A percentile compares a stretch with the other conserved stretches of the same genome.
These are phyloP conservation scores for Aleiodes alternator DNA, from an alignment of 2,888 invertebrate species.

Conservation along the genomic window DNA sequence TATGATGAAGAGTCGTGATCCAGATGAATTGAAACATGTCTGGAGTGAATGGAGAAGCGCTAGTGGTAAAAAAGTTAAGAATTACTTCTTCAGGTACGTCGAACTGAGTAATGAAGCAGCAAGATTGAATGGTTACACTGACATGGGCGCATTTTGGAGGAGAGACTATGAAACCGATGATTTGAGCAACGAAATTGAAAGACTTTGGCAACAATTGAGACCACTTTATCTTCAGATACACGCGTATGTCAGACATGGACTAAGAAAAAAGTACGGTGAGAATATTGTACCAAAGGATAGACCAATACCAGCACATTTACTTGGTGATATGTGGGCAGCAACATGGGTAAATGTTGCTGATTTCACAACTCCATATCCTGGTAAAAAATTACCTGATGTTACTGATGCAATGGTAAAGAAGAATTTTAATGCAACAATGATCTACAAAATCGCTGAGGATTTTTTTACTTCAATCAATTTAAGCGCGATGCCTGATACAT, in stretches of 20 bases:
- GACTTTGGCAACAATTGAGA: conserved; percentile 83
- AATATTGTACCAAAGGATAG: conserved; percentile 69
- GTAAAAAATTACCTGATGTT: conserved; percentile 84
- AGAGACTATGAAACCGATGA: conserved; percentile 74
- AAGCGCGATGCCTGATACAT: conserved; percentile 86
- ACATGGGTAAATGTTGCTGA: conserved; percentile 83
- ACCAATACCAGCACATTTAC: conserved; percentile 75
- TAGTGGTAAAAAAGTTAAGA: conserved; percentile 80
- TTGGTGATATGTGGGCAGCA: conserved; percentile 91
- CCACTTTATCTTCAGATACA: conserved; percentile 84
- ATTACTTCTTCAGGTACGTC: conserved; percentile 68
- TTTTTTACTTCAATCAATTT: conserved; percentile 91
- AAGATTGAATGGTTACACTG: conserved; percentile 69
- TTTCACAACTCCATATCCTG: conserved; percentile 84
- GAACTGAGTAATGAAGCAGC: conserved; percentile 72
- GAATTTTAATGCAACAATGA: conserved; percentile 84
- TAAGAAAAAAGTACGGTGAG: conserved; percentile 75
- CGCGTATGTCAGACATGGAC: conserved; percentile 76
- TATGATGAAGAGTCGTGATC: conserved; percentile 83
- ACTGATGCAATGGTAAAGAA: conserved; percentile 84
- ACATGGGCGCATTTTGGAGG: conserved; percentile 74
- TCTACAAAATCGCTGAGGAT: conserved; percentile 90
- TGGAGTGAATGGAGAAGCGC: conserved; percentile 90
- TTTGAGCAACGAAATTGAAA: conserved; percentile 74
- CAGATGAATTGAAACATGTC: conserved; percentile 85